A percentile compares a stretch with the other conserved stretches of the same genome.
Evolutionary conservation across 2,888 invertebrate genomes (phyloP).

Genomic region (Hydrotaea cyrtoneurina): DNA sequence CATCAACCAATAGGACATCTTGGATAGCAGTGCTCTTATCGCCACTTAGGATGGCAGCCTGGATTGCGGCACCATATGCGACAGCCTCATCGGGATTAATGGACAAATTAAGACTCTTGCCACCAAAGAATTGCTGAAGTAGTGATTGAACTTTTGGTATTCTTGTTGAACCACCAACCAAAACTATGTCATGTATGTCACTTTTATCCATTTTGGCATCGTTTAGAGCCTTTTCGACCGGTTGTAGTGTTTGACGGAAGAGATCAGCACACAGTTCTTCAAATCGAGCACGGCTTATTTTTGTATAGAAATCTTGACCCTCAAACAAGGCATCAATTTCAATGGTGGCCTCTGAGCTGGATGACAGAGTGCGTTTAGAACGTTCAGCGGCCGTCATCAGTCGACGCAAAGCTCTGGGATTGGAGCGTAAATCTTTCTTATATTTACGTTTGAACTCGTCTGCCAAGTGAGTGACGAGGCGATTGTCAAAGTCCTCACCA

Average conservation of each 20-base stretch:
- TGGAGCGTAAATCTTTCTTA: constrained; percentile 85
- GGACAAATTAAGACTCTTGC: constrained; percentile 86
- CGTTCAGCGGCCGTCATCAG: constrained; percentile 89
- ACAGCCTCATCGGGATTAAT: constrained; percentile 92
- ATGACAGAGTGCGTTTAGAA: constrained; percentile 89
- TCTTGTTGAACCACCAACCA: constrained; percentile 91
- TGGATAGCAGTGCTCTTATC: constrained; percentile 88
- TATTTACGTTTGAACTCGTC: constrained; percentile 92
- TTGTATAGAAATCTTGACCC: constrained; percentile 87
- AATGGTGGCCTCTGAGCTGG: constrained; percentile 88
- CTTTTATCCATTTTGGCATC: constrained; percentile 90
- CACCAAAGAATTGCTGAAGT: constrained; percentile 88
- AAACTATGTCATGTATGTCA: constrained; percentile 88
- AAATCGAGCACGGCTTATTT: constrained; percentile 87
- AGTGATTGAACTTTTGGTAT: constrained; percentile 90
- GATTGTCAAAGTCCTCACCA: constrained; percentile 97
- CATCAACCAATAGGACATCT: constrained; percentile 87
- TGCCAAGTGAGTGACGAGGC: constrained; percentile 91
- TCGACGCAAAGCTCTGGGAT: constrained; percentile 86
- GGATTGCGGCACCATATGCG: constrained; percentile 89
- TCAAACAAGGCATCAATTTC: constrained; percentile 89
- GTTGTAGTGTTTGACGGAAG: constrained; percentile 87
- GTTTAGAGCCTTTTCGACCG: constrained; percentile 88
- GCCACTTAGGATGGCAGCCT: constrained; percentile 87
- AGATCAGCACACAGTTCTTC: constrained; percentile 88